Evolutionary conservation across 1,140 invertebrate species (phyloP).

Genomic region (Drosophila erecta): DNA sequence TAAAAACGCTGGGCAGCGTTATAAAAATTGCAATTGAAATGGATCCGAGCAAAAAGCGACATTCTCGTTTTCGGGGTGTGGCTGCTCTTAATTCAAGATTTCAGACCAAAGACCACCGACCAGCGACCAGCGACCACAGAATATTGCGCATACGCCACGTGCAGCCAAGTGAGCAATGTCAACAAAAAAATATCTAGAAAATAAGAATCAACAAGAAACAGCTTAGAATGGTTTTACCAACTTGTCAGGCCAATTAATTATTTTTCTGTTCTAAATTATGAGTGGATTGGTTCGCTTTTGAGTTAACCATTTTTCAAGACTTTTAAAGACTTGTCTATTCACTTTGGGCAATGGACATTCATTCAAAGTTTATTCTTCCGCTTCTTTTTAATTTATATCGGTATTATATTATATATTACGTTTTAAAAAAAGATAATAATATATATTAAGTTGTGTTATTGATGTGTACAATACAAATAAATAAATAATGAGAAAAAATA

Average conservation of each 20-base stretch:
- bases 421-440: background rate
- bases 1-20: slow-evolving; percentile 30
- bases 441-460: background rate
- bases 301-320: background rate
- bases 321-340: background rate
- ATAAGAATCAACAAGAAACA: slow-evolving; percentile 8
- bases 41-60: slow-evolving; percentile 22
- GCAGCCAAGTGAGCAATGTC: slow-evolving; percentile 31
- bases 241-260: slow-evolving; percentile 21
- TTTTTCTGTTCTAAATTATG: slow-evolving; percentile 5
- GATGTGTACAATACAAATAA: too few relatives aligned
- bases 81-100: slow-evolving; percentile 22
- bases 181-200: background rate
- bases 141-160: slow-evolving; percentile 50
- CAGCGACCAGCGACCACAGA: slow-evolving; percentile 6
- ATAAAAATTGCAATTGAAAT: slow-evolving; percentile 55
- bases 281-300: background rate
- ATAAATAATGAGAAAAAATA: too few relatives aligned
- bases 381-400: background rate
- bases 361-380: too few relatives aligned
- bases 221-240: slow-evolving; percentile 36
- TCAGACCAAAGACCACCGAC: slow-evolving; percentile 6
- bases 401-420: background rate
- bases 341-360: background rate
- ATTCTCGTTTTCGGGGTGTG: slow-evolving; percentile 47